Percentiles rank a stretch among this genome's conserved stretches.
Evolutionary conservation across 1,140 invertebrate species (phyloP).

Genomic region (Reticulitermes speratus): DNA sequence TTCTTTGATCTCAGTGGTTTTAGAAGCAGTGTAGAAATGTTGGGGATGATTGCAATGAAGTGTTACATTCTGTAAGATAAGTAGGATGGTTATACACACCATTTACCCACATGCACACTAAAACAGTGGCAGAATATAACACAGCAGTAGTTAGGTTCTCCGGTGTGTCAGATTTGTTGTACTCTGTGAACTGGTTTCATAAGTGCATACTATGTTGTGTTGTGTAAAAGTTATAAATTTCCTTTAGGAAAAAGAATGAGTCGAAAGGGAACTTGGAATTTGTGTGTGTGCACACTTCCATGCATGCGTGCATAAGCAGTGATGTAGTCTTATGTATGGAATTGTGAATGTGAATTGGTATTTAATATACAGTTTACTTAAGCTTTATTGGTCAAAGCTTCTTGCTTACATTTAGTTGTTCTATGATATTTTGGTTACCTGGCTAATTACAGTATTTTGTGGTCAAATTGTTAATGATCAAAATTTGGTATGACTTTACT

Average conservation of each 20-base stretch:
- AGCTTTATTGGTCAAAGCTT: neutral
- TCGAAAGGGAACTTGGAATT: neutral
- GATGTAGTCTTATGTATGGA: neutral
- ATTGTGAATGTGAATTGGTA: neutral
- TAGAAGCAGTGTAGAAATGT: neutral
- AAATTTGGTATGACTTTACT: neutral
- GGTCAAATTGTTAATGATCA: neutral
- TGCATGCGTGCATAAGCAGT: neutral
- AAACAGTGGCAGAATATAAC: neutral
- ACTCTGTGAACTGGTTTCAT: neutral
- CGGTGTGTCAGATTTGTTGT: neutral
- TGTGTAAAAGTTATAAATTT: neutral
- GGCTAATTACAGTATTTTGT: neutral
- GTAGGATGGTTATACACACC: neutral
- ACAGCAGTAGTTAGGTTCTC: neutral
- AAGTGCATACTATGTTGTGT: neutral
- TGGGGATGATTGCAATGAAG: neutral
- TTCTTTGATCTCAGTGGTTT: neutral
- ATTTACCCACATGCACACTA: neutral
- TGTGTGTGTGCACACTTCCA: too few relatives aligned
- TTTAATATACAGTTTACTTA: neutral
- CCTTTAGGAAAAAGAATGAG: neutral
- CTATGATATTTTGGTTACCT: neutral
- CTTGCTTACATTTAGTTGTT: neutral
- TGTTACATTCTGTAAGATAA: neutral